Base-by-base conservation (phyloP, 2,113 vertebrate genomes). In the Ondatra zibethicus region DNA sequence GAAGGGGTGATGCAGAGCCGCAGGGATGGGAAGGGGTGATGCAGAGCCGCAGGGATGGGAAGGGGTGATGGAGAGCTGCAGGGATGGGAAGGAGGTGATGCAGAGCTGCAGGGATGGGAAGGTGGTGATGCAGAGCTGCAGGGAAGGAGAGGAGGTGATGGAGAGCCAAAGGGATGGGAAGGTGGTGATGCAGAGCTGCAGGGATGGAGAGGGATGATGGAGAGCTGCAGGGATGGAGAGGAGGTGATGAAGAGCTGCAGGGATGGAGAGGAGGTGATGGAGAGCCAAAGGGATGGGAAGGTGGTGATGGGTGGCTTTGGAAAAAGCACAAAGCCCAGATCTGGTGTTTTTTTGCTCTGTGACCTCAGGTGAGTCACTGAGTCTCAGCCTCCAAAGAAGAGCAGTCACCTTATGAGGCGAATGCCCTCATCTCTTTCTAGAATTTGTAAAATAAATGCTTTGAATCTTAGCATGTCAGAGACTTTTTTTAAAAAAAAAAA, bases 361-460 rank as follows among this genome's bases (percentile, higher is more conserved):
- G 78, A 82, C 39, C 65, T 76, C 14, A 5, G 50, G 21, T 42
- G 33, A 78, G 39, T 85, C 50, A 36, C 27, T 29, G n/a, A 2
- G 23, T 93, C 85, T 81, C 55, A 84, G 73, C 73, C 73, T 89
- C 52, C 65, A 47, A 42, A 65, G 52, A 75, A 68, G 42, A 94
- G 42, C 85, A 85, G 52, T 76, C 31, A n/a, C 73, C 89, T 91
- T 45, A 45, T 4, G 13, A 75, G 70, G 82, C 92, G 31, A 91
- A 63, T 45, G 31, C 8, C 29, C 17, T 52, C 47, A 36, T 80
- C 33, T 82, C 52, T 63, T 42, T 84, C 80, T 84, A 61, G 55
- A 27, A 84, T 10, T 42, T 12, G 7, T 11, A 33, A 85, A 85
- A 31, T 31, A 65, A 10, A 10, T 55, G 76, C 17, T 16, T 61